These are phyloP conservation scores for Colius striatus DNA, from an alignment of 2,113 vertebrate genomes.

Conservation along the genomic window DNA sequence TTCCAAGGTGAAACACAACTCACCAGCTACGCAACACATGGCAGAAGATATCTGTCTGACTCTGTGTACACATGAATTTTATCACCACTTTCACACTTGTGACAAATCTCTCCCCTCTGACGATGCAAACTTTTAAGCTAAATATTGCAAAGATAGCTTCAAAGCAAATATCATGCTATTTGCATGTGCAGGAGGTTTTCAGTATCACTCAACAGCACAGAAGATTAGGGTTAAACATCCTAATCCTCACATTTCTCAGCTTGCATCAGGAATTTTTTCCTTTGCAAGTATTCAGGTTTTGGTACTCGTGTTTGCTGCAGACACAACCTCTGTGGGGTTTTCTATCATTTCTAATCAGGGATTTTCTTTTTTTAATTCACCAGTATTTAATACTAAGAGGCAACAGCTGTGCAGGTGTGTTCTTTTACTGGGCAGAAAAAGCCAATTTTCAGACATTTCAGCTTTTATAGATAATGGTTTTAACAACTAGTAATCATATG, in stretches of 20 bases:
- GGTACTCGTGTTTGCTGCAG: neutral
- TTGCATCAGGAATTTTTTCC: neutral
- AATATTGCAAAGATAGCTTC: neutral
- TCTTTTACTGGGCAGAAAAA: neutral
- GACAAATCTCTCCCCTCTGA: neutral
- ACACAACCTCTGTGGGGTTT: neutral
- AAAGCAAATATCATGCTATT: neutral
- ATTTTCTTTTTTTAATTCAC: neutral
- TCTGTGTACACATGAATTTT: neutral
- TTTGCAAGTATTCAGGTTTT: neutral
- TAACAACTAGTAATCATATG: neutral
- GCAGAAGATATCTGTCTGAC: neutral
- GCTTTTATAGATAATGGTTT: neutral
- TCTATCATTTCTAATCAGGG: rapidly evolving
- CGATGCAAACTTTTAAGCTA: neutral
- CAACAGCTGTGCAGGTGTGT: neutral
- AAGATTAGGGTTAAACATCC: neutral
- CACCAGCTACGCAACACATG: neutral
- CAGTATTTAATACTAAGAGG: neutral
- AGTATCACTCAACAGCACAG: neutral
- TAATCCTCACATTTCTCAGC: neutral
- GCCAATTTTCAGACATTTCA: neutral
- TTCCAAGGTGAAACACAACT: neutral
- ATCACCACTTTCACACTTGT: neutral
- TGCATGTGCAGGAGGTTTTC: neutral